Evolutionary conservation across 2,888 invertebrate species (phyloP).

Genomic region (Agonopterix arenella): DNA sequence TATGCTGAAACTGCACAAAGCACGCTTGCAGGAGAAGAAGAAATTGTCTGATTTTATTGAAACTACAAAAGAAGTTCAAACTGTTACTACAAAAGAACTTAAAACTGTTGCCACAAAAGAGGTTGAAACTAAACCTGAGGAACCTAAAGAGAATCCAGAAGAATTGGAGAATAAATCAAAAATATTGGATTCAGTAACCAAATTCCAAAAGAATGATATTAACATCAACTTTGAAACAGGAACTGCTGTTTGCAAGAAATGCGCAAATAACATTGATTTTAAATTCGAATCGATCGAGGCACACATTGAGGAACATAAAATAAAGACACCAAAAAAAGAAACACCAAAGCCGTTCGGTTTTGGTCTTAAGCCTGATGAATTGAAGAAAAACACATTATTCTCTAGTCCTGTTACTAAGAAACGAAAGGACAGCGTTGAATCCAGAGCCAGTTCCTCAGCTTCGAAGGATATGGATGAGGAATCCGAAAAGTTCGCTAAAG

Average conservation of each 20-base stretch:
- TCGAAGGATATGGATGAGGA: constrained; percentile 10
- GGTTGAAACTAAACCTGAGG: not conserved
- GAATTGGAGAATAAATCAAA: constrained; percentile 4
- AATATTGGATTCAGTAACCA: constrained; percentile 18
- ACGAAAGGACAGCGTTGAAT: constrained; percentile 2
- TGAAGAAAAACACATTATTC: not conserved
- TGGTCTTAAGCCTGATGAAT: not conserved
- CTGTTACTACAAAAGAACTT: not conserved
- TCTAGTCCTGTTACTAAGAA: constrained; percentile 7
- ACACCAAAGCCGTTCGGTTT: not conserved
- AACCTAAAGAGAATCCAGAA: constrained; percentile 1
- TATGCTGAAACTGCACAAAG: constrained; percentile 22
- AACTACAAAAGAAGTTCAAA: not conserved
- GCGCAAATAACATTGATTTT: constrained; percentile 18
- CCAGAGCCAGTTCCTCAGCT: constrained; percentile 4
- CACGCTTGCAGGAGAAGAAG: constrained; percentile 8
- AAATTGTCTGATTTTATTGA: not conserved
- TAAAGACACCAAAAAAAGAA: constrained; percentile 10
- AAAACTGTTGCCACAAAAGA: not conserved
- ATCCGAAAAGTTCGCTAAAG: constrained; percentile 14
- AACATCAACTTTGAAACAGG: constrained; percentile 24
- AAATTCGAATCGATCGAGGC: constrained; percentile 15
- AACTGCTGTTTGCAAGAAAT: constrained; percentile 27
- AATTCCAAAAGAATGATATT: constrained; percentile 28
- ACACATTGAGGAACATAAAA: constrained; percentile 24